A percentile compares a stretch with the other conserved stretches of the same genome.
phyloP scores from a whole-genome alignment of 2,888 invertebrate genomes.

The Cheilosia vulpina region DNA sequence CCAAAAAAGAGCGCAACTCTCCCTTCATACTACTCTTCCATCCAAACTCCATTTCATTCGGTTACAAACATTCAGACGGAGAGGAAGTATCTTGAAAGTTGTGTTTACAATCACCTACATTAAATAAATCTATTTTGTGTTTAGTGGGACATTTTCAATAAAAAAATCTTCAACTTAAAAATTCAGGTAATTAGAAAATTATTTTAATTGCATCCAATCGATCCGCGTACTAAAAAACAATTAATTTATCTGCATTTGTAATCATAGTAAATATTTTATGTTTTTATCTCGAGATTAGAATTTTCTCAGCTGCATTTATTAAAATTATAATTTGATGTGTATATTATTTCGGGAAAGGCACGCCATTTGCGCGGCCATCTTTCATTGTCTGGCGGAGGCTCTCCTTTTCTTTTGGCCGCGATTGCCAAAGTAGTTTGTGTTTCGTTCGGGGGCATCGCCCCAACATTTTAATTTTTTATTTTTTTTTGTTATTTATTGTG shows the following conservation, averaged over 20 bases:
- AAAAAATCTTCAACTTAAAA: constrained; percentile 45
- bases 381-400: constrained; percentile 69
- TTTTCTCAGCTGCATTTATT: constrained; percentile 37
- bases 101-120: constrained; percentile 54
- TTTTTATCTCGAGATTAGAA: constrained; percentile 7
- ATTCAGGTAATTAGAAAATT: constrained; percentile 54
- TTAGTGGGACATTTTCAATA: constrained; percentile 33
- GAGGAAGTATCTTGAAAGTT: constrained; percentile 37
- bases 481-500: neutral
- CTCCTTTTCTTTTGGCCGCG: constrained; percentile 52
- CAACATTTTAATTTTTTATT: constrained; percentile 1
- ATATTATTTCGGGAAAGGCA: constrained; percentile 57
- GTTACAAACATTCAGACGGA: constrained; percentile 58
- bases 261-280: neutral
- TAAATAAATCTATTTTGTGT: constrained; percentile 54
- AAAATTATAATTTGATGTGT: constrained; percentile 37
- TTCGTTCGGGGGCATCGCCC: constrained; percentile 24
- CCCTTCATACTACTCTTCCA: constrained; percentile 66
- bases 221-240: neutral
- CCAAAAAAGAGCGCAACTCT: constrained; percentile 70
- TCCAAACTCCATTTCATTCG: constrained; percentile 68
- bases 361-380: constrained; percentile 75
- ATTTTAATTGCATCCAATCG: neutral
- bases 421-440: constrained; percentile 16
- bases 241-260: neutral